Conservation (phyloP, 1,140 invertebrate genomes). For the Elymnias hypermnestra region DNA sequence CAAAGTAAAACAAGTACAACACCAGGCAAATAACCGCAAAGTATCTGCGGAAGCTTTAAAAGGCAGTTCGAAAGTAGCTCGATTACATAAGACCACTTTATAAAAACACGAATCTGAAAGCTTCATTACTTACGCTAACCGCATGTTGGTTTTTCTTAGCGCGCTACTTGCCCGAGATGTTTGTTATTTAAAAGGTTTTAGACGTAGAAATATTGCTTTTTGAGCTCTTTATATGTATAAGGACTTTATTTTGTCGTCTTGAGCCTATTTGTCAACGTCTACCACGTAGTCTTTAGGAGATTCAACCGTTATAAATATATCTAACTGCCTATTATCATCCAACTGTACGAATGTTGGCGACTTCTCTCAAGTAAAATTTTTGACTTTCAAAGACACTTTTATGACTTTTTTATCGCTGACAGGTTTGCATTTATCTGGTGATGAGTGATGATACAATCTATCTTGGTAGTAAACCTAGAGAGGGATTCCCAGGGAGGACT, state of each 20-base stretch:
- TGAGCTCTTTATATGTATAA: neutral
- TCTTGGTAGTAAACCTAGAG: neutral
- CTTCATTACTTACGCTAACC: constrained; percentile 57
- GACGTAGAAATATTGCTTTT: constrained; percentile 46
- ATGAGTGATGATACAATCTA: neutral
- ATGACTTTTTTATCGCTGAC: too few relatives aligned
- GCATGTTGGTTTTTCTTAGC: constrained; percentile 46
- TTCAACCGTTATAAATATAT: too few relatives aligned
- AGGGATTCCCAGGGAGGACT: too few relatives aligned
- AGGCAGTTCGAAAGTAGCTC: constrained; percentile 8
- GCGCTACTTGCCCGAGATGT: constrained; percentile 48
- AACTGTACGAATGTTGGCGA: too few relatives aligned
- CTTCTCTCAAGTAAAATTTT: too few relatives aligned
- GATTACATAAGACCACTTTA: constrained; percentile 29
- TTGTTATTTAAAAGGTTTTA: constrained; percentile 70
- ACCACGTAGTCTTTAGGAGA: too few relatives aligned
- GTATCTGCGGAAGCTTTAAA: neutral
- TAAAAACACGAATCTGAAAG: constrained; percentile 65
- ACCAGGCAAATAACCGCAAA: neutral
- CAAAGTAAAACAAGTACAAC: too few relatives aligned
- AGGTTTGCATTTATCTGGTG: too few relatives aligned
- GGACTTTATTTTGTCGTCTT: too few relatives aligned
- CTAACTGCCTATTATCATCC: too few relatives aligned
- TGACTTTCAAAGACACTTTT: too few relatives aligned
- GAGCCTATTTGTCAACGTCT: too few relatives aligned